Evolutionary conservation across 1,140 invertebrate genomes (phyloP).

Genomic region (Camponotus floridanus): DNA sequence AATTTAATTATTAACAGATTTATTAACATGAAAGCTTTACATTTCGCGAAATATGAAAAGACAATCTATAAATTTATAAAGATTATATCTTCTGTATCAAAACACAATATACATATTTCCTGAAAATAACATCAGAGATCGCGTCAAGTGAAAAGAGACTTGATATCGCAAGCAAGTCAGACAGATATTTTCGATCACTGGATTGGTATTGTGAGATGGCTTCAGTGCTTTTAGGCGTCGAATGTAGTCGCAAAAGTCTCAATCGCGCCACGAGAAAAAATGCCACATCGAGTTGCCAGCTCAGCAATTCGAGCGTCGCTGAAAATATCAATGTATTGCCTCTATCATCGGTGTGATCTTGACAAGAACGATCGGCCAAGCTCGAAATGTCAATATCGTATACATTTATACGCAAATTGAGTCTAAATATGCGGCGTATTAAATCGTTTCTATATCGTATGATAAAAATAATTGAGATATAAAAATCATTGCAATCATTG

Average conservation of each 20-base stretch:
- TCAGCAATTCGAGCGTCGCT: slow-evolving; percentile 74
- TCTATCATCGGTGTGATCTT: slow-evolving; percentile 34
- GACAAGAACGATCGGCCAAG: slow-evolving; percentile 13
- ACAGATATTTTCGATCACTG: slow-evolving; percentile 39
- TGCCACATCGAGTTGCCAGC: slow-evolving; percentile 70
- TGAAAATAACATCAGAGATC: background rate
- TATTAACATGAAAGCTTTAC: background rate
- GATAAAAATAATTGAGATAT: slow-evolving; percentile 2
- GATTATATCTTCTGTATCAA: background rate
- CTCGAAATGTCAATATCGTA: background rate
- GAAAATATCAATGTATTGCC: slow-evolving; percentile 59
- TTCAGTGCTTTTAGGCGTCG: slow-evolving; percentile 70
- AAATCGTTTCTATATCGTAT: background rate
- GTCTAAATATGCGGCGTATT: background rate
- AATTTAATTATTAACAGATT: background rate
- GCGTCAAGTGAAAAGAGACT: slow-evolving; percentile 1
- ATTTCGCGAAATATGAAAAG: background rate
- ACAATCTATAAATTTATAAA: background rate
- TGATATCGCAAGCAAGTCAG: slow-evolving; percentile 34
- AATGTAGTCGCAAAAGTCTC: slow-evolving; percentile 60
- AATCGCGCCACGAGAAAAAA: slow-evolving; percentile 49
- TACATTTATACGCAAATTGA: background rate
- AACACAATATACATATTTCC: background rate
- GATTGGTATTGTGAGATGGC: slow-evolving; percentile 67
- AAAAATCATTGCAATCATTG: background rate